Evolutionary conservation across 2,113 vertebrate genomes (phyloP).

Genomic region (Phocoena phocoena): DNA sequence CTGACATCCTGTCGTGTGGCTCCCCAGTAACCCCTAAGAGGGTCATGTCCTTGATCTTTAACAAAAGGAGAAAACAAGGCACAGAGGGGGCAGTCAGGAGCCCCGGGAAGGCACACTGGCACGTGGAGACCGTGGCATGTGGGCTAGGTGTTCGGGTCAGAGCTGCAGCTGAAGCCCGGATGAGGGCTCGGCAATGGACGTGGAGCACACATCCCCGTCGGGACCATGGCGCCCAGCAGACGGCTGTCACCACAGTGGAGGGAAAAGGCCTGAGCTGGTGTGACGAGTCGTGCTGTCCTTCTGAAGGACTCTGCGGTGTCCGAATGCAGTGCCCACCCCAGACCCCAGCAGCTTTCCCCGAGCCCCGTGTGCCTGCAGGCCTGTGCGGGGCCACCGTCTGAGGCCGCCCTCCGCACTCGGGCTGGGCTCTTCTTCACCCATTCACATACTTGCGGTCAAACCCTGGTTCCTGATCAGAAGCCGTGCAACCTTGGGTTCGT

Average conservation of each 20-base stretch:
- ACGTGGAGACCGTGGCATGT: background rate
- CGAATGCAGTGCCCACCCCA: no score
- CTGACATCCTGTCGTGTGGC: background rate
- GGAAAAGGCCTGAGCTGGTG: rapidly evolving
- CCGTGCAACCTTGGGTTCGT: rapidly evolving
- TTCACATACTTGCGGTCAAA: rapidly evolving
- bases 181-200: rapidly evolving
- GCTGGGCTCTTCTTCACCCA: rapidly evolving
- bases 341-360: rapidly evolving
- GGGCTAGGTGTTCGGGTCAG: rapidly evolving
- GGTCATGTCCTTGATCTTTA: rapidly evolving
- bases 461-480: rapidly evolving
- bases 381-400: rapidly evolving
- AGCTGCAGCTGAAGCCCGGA: background rate
- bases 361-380: rapidly evolving
- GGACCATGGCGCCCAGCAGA: rapidly evolving
- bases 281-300: rapidly evolving
- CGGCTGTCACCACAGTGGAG: rapidly evolving
- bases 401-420: background rate
- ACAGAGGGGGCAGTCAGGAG: rapidly evolving
- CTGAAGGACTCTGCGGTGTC: no score
- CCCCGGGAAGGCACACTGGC: rapidly evolving
- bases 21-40: rapidly evolving
- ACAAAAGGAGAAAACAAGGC: background rate
- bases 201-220: rapidly evolving